These are phyloP conservation scores for Operophtera brumata DNA, from an alignment of 2,888 invertebrate species.

Conservation along the genomic window DNA sequence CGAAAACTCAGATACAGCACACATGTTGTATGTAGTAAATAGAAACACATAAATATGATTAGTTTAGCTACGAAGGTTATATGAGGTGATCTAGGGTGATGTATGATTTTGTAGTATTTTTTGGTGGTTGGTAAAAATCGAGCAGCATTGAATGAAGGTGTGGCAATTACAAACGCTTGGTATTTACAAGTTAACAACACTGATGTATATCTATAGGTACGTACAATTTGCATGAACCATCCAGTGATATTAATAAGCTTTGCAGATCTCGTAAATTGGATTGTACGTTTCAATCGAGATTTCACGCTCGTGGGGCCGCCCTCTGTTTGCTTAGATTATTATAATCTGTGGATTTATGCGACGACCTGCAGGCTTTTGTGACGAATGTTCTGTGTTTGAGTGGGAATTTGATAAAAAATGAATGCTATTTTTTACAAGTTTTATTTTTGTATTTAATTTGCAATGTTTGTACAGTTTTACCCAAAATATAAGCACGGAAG, in stretches of 20 bases:
- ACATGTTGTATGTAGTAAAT: too few species aligned
- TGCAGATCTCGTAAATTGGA: conserved; percentile 13
- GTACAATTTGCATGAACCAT: background rate
- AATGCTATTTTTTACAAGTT: background rate
- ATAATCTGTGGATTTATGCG: conserved; percentile 7
- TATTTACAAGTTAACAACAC: background rate
- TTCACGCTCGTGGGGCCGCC: conserved; percentile 6
- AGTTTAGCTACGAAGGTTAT: too few species aligned
- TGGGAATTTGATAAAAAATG: background rate
- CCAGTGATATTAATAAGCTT: conserved; percentile 4
- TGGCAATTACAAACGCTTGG: background rate
- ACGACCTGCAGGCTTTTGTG: background rate
- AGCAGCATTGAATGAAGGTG: background rate
- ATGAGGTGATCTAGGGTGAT: too few species aligned
- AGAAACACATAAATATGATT: too few species aligned
- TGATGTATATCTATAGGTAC: background rate
- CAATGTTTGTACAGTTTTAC: background rate
- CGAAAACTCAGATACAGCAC: too few species aligned
- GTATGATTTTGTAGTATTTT: too few species aligned
- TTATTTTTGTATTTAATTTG: background rate
- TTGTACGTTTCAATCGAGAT: conserved; percentile 14
- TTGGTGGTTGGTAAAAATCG: too few species aligned
- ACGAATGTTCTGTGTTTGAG: background rate
- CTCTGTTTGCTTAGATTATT: conserved; percentile 17
- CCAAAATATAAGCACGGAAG: too few species aligned